These are phyloP conservation scores for Poeciliopsis gracilis DNA, from an alignment of 2,797 vertebrate species.

Conservation along the genomic window DNA sequence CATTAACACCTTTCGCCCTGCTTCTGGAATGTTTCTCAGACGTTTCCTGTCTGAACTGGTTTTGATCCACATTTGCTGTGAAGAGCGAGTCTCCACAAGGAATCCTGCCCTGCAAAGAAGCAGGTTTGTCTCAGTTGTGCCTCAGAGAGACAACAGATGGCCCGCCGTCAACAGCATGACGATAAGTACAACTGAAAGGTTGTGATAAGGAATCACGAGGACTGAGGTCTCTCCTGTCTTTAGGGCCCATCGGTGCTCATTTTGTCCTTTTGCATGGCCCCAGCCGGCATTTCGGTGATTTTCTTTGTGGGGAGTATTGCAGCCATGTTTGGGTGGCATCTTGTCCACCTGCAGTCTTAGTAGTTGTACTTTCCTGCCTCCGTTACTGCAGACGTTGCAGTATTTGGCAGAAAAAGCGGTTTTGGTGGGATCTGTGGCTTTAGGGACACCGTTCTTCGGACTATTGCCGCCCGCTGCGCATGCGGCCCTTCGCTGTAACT, in stretches of 20 bases:
- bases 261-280: constrained; percentile 6
- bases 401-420: constrained; percentile 73
- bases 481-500: constrained; percentile 80
- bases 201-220: constrained; percentile 10
- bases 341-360: constrained; percentile 49
- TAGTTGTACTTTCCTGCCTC: constrained; percentile 74
- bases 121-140: constrained; percentile 12
- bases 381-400: constrained; percentile 55
- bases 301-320: background rate
- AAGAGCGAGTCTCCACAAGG: constrained; percentile 5
- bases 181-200: constrained; percentile 25
- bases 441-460: constrained; percentile 79
- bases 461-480: constrained; percentile 62
- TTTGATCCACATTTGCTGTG: constrained; percentile 23
- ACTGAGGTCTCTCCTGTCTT: constrained; percentile 24
- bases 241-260: constrained; percentile 13
- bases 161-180: constrained; percentile 19
- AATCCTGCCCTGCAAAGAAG: background rate
- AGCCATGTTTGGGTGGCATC: constrained; percentile 5
- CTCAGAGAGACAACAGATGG: constrained; percentile 7
- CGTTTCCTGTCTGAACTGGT: constrained; percentile 24
- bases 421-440: constrained; percentile 81
- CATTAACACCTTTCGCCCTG: constrained; percentile 26
- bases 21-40: constrained; percentile 38
- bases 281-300: background rate